Base-by-base conservation (phyloP, 2,113 vertebrate species). In the Colistium nudipinnis region DNA sequence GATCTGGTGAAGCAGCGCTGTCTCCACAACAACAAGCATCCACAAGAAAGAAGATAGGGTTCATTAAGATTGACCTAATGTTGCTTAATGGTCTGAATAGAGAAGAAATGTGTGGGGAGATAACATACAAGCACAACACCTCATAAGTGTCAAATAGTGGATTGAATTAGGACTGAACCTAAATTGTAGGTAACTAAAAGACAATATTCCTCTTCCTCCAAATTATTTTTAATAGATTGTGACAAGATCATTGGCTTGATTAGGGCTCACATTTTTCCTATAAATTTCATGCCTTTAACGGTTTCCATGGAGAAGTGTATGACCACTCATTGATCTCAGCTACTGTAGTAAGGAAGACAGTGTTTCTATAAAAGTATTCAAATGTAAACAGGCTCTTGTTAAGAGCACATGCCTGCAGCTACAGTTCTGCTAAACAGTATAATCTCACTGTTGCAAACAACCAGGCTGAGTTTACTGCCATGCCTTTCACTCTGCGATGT, bases 21-120 rank as follows among this genome's bases (percentile, higher is more conserved):
- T 87, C 77, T 73, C 86, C 87, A 82, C 73, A 84, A 67, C 80
- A 66, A 85, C 74, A 39, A 41, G 57, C n/a, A 65, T 61, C 41
- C 41, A 48, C n/a, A 60, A 66, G 43, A 74, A 71, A 78, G 36
- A 73, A 48, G 31, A 43, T 1, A 8, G n/a, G 33, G 22, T 67
- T 68, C 55, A 76, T 73, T 61, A 61, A 71, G 62, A 67, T 38
- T 7, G n/a, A 27, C 4, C 33, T 52, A 41, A 75, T 86, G 80
- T 41, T 67, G 41, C 31, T 36, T 36, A 70, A 68, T 63, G 62
- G 64, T 28, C 80, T 75, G 51, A 55, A 78, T 9, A 22, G 59
- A 78, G 36, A 13, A 17, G 43, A 62, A 25, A 63, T 25, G 24
- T 57, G 43, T 38, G n/a, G 36, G 44, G 28, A 30, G 24, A 38